A percentile compares a stretch with the other conserved stretches of the same genome.
These are phyloP conservation scores for Cheilosia urbana DNA, from an alignment of 2,888 invertebrate species.

Conservation along the genomic window DNA sequence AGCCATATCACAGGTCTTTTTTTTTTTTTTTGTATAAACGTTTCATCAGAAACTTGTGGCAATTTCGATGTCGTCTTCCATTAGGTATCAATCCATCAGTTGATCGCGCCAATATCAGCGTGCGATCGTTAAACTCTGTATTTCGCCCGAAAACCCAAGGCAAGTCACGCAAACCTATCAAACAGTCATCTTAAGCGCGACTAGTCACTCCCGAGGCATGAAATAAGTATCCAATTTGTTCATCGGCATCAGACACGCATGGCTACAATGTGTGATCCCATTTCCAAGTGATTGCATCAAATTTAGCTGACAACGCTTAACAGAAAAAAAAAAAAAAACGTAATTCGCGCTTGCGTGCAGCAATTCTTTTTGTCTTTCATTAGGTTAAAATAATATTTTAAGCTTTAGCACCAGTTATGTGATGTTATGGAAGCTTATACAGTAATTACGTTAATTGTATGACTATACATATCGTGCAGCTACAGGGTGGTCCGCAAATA, in stretches of 20 bases:
- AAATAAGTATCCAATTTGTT: constrained; percentile 43
- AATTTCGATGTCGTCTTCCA: constrained; percentile 43
- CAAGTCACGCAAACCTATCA: constrained; percentile 40
- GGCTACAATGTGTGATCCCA: constrained; percentile 13
- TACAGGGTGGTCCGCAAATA: no score
- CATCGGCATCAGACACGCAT: constrained; percentile 34
- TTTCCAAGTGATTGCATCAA: constrained; percentile 35
- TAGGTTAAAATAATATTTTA: constrained; percentile 5
- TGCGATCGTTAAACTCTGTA: constrained; percentile 35
- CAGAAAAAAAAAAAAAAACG: constrained; percentile 6
- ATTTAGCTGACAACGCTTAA: constrained; percentile 34
- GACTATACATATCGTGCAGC: not conserved
- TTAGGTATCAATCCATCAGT: constrained; percentile 54
- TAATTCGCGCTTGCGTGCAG: constrained; percentile 26
- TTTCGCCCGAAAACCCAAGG: constrained; percentile 8
- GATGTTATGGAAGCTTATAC: not conserved
- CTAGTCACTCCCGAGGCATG: constrained; percentile 32
- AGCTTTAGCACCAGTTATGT: constrained; percentile 21
- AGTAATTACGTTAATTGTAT: constrained; percentile 6
- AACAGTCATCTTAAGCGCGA: constrained; percentile 30
- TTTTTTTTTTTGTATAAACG: not conserved
- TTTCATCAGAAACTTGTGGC: constrained; percentile 7
- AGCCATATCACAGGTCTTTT: not conserved
- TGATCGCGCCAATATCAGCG: constrained; percentile 27
- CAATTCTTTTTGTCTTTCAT: constrained; percentile 9